Conservation (phyloP, 1,140 invertebrate genomes). For the Diploscapter pachys region DNA sequence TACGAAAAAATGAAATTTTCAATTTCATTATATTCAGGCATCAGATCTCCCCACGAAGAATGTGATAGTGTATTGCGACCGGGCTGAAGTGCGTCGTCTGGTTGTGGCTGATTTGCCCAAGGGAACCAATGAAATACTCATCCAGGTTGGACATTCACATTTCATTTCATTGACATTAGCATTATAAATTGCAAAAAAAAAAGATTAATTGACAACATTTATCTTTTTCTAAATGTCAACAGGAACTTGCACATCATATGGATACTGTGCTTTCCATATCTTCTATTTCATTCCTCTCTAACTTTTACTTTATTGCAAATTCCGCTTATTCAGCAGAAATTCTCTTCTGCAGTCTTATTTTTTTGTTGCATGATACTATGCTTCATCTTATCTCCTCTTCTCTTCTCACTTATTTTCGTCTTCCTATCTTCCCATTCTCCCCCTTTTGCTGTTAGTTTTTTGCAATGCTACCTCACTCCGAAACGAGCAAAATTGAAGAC, state of each 20-base stretch:
- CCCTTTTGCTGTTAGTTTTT: no score
- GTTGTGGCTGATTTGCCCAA: slow-evolving; percentile 38
- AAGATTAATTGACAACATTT: background rate
- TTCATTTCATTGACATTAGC: background rate
- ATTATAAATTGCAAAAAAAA: slow-evolving; percentile 1
- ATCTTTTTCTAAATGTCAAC: background rate
- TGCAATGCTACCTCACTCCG: no score
- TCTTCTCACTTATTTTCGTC: no score
- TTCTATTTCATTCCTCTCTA: background rate
- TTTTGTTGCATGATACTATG: no score
- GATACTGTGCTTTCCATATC: background rate
- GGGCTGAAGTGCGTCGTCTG: slow-evolving; percentile 47
- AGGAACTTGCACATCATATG: slow-evolving; percentile 2
- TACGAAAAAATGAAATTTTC: no score
- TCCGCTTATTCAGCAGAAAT: background rate
- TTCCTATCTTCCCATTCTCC: no score
- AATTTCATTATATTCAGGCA: slow-evolving; percentile 15
- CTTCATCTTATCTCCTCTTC: no score
- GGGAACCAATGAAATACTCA: slow-evolving; percentile 43
- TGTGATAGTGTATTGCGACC: slow-evolving; percentile 52
- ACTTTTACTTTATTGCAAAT: slow-evolving; percentile 15
- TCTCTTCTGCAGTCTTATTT: no score
- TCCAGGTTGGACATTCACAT: slow-evolving; percentile 36
- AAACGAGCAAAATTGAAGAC: no score
- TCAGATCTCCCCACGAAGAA: slow-evolving; percentile 45